Conservation (phyloP, 2,113 vertebrate species). For the Pituophis catenifer region DNA sequence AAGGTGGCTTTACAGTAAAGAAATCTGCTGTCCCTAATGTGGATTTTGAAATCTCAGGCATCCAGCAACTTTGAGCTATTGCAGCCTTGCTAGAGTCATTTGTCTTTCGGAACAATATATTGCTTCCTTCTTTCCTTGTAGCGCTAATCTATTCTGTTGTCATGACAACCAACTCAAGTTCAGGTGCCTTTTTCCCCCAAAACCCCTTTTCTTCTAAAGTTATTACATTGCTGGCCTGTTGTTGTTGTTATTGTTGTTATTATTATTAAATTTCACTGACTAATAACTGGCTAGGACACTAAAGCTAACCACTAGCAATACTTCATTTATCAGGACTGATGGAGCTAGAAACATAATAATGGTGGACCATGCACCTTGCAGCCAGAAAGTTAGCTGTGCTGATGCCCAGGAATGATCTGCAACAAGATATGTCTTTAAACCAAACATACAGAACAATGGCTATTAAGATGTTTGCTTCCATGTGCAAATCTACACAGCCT, state of each 20-base stretch:
- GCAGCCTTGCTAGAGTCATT: slow-evolving; percentile 23
- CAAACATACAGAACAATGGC: not conserved
- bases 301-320: not conserved
- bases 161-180: slow-evolving; percentile 41
- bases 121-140: not conserved
- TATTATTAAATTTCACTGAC: not conserved
- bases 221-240: not conserved
- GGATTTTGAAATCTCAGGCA: slow-evolving; percentile 7
- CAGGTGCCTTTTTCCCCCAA: slow-evolving; percentile 10
- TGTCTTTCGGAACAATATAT: slow-evolving; percentile 20
- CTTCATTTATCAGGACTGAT: not conserved
- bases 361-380: not conserved
- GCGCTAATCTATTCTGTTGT: not conserved
- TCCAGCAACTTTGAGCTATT: slow-evolving; percentile 12
- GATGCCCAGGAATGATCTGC: not conserved
- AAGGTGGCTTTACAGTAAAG: not conserved
- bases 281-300: rapidly evolving
- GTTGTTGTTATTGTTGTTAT: not conserved
- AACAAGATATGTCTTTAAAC: not conserved
- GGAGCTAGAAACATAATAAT: not conserved
- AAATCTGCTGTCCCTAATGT: slow-evolving; percentile 25
- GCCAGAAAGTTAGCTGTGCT: not conserved
- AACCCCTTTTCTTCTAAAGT: slow-evolving; percentile 22
- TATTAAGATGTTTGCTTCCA: not conserved
- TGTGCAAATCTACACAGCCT: not conserved